These are phyloP conservation scores for Gallinago undulata DNA, from an alignment of 2,113 vertebrate species.

Conservation along the genomic window DNA sequence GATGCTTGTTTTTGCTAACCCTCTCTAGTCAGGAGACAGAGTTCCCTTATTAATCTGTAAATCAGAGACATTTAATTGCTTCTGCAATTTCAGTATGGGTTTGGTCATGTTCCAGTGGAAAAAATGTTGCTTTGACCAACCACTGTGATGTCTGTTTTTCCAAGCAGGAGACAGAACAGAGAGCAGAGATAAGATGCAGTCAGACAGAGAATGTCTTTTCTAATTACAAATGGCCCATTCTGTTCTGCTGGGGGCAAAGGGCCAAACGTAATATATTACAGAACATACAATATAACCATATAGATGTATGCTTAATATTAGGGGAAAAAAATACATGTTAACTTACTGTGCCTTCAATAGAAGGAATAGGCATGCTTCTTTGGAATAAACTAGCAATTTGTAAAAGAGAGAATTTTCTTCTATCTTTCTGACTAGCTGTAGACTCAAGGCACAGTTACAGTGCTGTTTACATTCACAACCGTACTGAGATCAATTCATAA, in stretches of 20 bases:
- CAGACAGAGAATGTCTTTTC: slow-evolving; percentile 32
- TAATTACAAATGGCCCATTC: slow-evolving; percentile 52
- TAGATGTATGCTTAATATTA: neutral
- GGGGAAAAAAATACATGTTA: neutral
- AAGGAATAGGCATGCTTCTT: neutral
- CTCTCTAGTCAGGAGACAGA: slow-evolving; percentile 40
- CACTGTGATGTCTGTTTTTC: slow-evolving; percentile 70
- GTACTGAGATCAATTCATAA: slow-evolving; percentile 10
- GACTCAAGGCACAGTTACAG: neutral
- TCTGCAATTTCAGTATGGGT: slow-evolving; percentile 51
- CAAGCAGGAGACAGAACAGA: slow-evolving; percentile 57
- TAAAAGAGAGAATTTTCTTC: slow-evolving; percentile 23
- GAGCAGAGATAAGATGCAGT: slow-evolving; percentile 45
- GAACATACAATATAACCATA: neutral
- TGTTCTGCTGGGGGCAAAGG: slow-evolving; percentile 47
- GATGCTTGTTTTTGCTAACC: slow-evolving; percentile 61
- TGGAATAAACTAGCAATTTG: slow-evolving; percentile 10
- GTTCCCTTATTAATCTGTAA: slow-evolving; percentile 71
- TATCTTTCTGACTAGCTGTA: neutral
- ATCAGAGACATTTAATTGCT: slow-evolving; percentile 68
- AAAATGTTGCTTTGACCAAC: slow-evolving; percentile 64
- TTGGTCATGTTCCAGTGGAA: slow-evolving; percentile 56
- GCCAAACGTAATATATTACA: slow-evolving; percentile 52
- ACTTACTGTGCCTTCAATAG: neutral
- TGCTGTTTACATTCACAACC: slow-evolving; percentile 47